Evolutionary conservation across 1,140 invertebrate genomes (phyloP).

Genomic region (Drosophila burlai): DNA sequence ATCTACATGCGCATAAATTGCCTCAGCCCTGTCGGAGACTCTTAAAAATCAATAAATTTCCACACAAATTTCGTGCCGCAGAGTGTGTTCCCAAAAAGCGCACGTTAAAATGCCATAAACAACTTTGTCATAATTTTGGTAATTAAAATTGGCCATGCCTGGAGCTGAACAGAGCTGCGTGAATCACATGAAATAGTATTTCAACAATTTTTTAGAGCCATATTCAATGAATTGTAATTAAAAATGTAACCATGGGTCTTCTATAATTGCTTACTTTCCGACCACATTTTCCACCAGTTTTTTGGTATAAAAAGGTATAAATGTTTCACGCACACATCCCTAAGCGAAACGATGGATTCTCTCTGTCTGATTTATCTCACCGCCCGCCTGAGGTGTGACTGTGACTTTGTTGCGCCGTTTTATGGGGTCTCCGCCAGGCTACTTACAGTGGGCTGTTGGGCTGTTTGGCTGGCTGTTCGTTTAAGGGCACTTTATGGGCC

Average conservation of each 20-base stretch:
- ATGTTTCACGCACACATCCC: slow-evolving; percentile 19
- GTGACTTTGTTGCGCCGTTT: slow-evolving; percentile 75
- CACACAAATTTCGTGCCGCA: slow-evolving; percentile 58
- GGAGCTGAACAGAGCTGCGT: slow-evolving; percentile 4
- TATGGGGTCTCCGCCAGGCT: slow-evolving; percentile 58
- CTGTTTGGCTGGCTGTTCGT: background rate
- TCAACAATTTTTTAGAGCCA: background rate
- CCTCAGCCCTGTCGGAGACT: slow-evolving; percentile 48
- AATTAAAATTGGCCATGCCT: slow-evolving; percentile 80
- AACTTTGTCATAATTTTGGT: slow-evolving; percentile 84
- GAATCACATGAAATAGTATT: background rate
- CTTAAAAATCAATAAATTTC: slow-evolving; percentile 83
- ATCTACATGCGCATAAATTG: slow-evolving; percentile 71
- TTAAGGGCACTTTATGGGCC: slow-evolving; percentile 55
- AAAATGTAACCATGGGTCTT: too few species aligned
- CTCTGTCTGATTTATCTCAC: slow-evolving; percentile 69
- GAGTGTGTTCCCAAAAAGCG: slow-evolving; percentile 53
- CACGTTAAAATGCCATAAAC: slow-evolving; percentile 79
- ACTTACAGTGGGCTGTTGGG: slow-evolving; percentile 36
- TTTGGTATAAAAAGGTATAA: background rate
- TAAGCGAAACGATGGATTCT: slow-evolving; percentile 2
- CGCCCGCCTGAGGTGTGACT: slow-evolving; percentile 55
- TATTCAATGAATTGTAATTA: background rate
- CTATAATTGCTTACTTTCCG: background rate
- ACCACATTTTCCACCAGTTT: background rate